phyloP scores from a whole-genome alignment of 2,888 invertebrate genomes.

The Rhagophthalmus giganteus region DNA sequence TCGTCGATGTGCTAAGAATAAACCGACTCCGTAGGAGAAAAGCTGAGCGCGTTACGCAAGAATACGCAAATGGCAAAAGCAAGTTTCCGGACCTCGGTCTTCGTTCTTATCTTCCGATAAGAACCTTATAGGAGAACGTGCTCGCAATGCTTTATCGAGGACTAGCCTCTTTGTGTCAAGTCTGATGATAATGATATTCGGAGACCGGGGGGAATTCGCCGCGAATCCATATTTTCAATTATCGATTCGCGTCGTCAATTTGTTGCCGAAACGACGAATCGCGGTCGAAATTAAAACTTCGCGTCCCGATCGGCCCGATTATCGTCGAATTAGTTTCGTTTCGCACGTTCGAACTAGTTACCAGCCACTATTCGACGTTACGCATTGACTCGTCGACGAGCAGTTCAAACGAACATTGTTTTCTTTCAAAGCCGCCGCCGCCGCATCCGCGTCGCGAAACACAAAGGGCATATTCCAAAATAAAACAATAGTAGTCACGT shows the following conservation, averaged over 20 bases:
- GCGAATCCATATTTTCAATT: slow-evolving; percentile 28
- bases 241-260: slow-evolving; percentile 21
- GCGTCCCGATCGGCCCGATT: no score
- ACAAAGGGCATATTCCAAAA: no score
- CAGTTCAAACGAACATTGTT: no score
- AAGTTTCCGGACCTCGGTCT: slow-evolving; percentile 24
- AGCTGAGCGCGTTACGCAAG: slow-evolving; percentile 9
- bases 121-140: slow-evolving; percentile 29
- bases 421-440: no score
- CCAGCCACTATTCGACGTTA: no score
- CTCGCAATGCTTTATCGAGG: slow-evolving; percentile 21
- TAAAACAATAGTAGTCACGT: no score
- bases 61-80: slow-evolving; percentile 25
- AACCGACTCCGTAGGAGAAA: background rate
- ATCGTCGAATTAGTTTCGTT: no score
- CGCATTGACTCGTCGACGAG: no score
- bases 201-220: slow-evolving; percentile 19
- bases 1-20: slow-evolving; percentile 5
- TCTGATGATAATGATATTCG: slow-evolving; percentile 27
- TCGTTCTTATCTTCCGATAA: slow-evolving; percentile 29
- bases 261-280: slow-evolving; percentile 18
- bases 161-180: slow-evolving; percentile 27
- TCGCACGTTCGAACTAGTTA: no score
- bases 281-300: no score
- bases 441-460: no score